Evolutionary conservation across 2,797 vertebrate species (phyloP), one percentile per base, ranked within the genome.

Genomic region (Lemur catta): DNA sequence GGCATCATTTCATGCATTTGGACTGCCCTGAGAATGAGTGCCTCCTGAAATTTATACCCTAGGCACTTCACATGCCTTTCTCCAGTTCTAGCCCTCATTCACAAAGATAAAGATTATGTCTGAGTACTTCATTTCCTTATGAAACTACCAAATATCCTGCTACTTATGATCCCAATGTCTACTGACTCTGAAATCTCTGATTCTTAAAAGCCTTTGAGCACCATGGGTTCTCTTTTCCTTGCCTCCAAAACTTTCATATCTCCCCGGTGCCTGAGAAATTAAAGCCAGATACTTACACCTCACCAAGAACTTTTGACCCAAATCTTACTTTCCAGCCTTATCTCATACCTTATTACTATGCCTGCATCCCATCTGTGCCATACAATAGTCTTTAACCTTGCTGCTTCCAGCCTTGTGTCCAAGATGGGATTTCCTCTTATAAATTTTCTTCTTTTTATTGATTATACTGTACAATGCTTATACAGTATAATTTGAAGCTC

Each of bases 201-300:
- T 69, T 85, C n/a, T 89, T 89, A 22, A 81, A 96, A 93, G 67
- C 11, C n/a, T 88, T 57, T 89, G 43, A 81, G 88, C 30, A 63
- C 12, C n/a, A 69, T 61, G 35, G 10, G 4, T 52, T 92, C 22
- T 43, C 30, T 80, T 41, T 50, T 74, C 30, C 43, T 85, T 61
- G 50, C 22, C 65, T 72, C 13, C 43, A 43, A 93, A 87, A 55
- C 55, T 46, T 92, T 74, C 50, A 59, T 81, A 81, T 69, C 13
- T 84, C 50, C 17, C 50, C 33, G 33, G 24, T 72, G 5, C 8
- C 63, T 80, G 8, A 8, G 20, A 91, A 43, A 95, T 87, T 72
- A 90, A 93, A 95, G 48, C 28, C 35, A 92, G 71, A 84, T 28
- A 17, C 48, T 74, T 17, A 80, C 0, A 24, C 17, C 35, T 93